These are phyloP conservation scores for Endotricha flammealis DNA, from an alignment of 2,888 invertebrate species.

Conservation along the genomic window DNA sequence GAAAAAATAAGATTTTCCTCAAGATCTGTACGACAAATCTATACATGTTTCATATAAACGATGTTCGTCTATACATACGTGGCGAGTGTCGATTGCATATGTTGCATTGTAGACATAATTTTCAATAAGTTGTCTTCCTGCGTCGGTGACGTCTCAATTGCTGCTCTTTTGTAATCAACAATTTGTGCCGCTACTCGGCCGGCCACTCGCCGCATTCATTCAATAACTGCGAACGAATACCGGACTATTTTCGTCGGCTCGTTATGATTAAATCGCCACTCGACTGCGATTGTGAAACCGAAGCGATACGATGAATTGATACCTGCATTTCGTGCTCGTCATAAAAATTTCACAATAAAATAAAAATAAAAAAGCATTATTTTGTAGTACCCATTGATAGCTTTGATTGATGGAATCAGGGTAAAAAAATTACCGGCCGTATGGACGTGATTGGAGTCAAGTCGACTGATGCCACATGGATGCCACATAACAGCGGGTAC, in stretches of 20 bases:
- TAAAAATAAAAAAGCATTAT: no score
- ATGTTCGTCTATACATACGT: slow-evolving; percentile 26
- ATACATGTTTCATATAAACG: no score
- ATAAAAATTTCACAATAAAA: no score
- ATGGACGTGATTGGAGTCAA: no score
- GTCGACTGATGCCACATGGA: no score
- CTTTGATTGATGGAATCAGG: no score
- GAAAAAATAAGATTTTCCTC: no score
- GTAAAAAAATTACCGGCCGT: no score
- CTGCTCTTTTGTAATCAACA: slow-evolving; percentile 76
- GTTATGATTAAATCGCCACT: slow-evolving; percentile 47
- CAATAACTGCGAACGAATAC: slow-evolving; percentile 64
- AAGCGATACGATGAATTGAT: slow-evolving; percentile 3
- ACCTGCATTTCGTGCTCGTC: slow-evolving; percentile 12
- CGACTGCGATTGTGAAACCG: slow-evolving; percentile 24
- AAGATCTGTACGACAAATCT: no score
- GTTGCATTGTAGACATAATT: slow-evolving; percentile 50
- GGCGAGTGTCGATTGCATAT: slow-evolving; percentile 34
- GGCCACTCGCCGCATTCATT: slow-evolving; percentile 56
- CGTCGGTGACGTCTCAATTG: slow-evolving; percentile 70
- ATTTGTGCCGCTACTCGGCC: slow-evolving; percentile 64
- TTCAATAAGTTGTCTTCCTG: slow-evolving; percentile 70
- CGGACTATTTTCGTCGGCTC: slow-evolving; percentile 54
- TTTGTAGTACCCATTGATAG: no score
- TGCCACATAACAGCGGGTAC: no score